Conservation (phyloP, 2,888 invertebrate genomes). For the Drosophila falleni region DNA sequence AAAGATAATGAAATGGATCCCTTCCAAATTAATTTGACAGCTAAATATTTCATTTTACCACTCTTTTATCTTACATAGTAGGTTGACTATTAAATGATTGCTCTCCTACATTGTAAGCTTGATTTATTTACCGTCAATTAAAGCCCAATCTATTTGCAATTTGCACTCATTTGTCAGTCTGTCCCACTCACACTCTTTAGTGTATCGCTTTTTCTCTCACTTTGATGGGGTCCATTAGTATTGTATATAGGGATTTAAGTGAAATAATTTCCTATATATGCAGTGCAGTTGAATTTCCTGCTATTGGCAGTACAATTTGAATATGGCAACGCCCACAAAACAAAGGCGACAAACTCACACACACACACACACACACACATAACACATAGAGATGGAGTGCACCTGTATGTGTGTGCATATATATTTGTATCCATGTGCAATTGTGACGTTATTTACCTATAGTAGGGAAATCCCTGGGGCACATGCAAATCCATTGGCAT, state of each 20-base stretch:
- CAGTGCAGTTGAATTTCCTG: conserved; percentile 20
- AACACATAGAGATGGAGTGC: conserved; percentile 25
- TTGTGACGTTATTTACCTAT: conserved; percentile 88
- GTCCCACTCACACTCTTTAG: background rate
- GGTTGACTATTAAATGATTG: background rate
- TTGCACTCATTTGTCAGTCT: conserved; percentile 37
- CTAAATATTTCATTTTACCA: too few species aligned
- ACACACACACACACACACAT: conserved; percentile 14
- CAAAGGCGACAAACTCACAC: conserved; percentile 50
- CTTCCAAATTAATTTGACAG: background rate
- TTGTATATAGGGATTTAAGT: conserved; percentile 25
- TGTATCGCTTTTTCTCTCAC: background rate
- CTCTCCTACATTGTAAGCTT: background rate
- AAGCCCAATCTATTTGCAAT: conserved; percentile 42
- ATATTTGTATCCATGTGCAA: conserved; percentile 4
- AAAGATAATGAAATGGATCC: too few species aligned
- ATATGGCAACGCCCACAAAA: conserved; percentile 71
- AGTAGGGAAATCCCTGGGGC: conserved; percentile 96
- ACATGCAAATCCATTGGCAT: conserved; percentile 97
- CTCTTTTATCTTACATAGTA: background rate
- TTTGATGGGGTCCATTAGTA: conserved; percentile 9
- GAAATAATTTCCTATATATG: conserved; percentile 34
- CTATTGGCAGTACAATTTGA: conserved; percentile 70
- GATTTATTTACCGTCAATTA: conserved; percentile 49
- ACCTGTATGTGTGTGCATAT: conserved; percentile 27